Conservation (phyloP, 1,140 invertebrate genomes). For the Danaus melanippus region DNA sequence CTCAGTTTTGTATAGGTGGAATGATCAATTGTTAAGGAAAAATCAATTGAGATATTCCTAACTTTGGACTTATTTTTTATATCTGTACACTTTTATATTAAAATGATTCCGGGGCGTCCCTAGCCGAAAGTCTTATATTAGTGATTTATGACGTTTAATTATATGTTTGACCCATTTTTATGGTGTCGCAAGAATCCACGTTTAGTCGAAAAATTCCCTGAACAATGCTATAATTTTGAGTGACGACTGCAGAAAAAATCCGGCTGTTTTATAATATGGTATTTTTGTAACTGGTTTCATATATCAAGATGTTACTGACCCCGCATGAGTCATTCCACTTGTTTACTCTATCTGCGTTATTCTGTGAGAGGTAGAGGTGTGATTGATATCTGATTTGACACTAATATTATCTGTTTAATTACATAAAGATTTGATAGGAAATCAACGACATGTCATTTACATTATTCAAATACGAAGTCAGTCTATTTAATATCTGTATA, state of each 20-base stretch:
- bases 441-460: too few relatives aligned
- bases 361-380: conserved; percentile 1
- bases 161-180: conserved; percentile 30
- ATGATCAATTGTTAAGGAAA: too few relatives aligned
- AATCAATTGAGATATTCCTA: too few relatives aligned
- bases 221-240: conserved; percentile 37
- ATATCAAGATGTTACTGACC: conserved; percentile 35
- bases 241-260: conserved; percentile 22
- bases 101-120: neutral
- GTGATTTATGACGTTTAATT: conserved; percentile 17
- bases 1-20: too few relatives aligned
- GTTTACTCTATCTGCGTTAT: conserved; percentile 32
- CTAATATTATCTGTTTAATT: too few relatives aligned
- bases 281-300: conserved; percentile 42
- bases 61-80: too few relatives aligned
- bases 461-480: too few relatives aligned
- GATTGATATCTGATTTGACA: too few relatives aligned
- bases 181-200: conserved; percentile 16
- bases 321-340: conserved; percentile 33
- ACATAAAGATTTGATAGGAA: too few relatives aligned
- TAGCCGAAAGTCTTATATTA: conserved; percentile 1
- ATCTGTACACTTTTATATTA: too few relatives aligned
- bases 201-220: conserved; percentile 20
- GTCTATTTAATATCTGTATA: too few relatives aligned
- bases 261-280: conserved; percentile 32